Evolutionary conservation across 2,113 vertebrate species (phyloP).

Genomic region (Toxotes chatareus): DNA sequence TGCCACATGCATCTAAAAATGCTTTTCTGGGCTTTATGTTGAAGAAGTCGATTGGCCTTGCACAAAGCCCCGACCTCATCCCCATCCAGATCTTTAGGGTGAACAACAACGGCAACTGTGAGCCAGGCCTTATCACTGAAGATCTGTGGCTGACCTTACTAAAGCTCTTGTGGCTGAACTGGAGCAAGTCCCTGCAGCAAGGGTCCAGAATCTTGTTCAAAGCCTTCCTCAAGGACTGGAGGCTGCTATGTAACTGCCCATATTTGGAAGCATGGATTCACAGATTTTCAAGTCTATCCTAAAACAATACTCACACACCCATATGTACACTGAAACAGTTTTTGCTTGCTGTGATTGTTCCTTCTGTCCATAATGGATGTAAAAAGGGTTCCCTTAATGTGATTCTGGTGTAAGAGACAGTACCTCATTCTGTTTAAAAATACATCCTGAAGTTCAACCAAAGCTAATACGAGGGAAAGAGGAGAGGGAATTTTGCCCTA

Average conservation of each 20-base stretch:
- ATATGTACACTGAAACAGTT: neutral
- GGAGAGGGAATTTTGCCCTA: too few relatives aligned
- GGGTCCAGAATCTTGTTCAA: neutral
- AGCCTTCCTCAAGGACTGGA: neutral
- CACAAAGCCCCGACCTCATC: neutral
- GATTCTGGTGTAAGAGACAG: neutral
- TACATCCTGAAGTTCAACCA: neutral
- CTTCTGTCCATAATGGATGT: neutral
- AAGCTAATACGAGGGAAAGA: neutral
- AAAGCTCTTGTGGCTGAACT: neutral
- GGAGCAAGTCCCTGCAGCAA: neutral
- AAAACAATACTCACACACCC: neutral
- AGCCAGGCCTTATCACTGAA: slow-evolving; percentile 4
- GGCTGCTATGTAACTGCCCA: neutral
- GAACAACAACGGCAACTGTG: slow-evolving; percentile 13
- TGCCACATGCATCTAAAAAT: neutral
- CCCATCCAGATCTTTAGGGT: neutral
- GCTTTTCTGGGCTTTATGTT: neutral
- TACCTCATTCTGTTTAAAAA: neutral
- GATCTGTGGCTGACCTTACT: slow-evolving; percentile 1
- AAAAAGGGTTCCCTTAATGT: neutral
- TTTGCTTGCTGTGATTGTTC: neutral
- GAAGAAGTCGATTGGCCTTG: too few relatives aligned
- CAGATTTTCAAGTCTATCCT: neutral
- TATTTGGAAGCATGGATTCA: neutral